Base-by-base conservation (phyloP, 2,888 invertebrate species). In the Orthonychiurus folsomi region DNA sequence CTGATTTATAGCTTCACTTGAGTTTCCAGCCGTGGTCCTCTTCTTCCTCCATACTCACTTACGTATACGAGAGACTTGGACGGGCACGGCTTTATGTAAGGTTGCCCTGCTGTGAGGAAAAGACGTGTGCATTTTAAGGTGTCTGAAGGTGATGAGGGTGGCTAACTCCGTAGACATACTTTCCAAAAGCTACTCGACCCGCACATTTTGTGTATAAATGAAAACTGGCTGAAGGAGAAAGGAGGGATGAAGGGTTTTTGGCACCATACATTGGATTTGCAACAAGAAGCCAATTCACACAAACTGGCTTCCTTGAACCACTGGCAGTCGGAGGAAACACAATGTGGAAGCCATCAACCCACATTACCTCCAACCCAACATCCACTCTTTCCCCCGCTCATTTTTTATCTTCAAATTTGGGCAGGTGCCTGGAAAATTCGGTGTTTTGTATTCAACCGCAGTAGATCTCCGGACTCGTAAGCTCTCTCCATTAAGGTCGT, bases 1-100 rank as follows among this genome's bases (percentile, higher is more conserved):
- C 37, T 52, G 52, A 52, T 52, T 52, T 52, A 52, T 52, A 9
- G 52, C 52, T 5, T 52, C 52, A 52, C 52, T 52, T 52, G 52
- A 21, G 52, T 52, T 20, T 12, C n/a, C n/a, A 37, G 37, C 9
- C 37, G 5, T 37, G 37, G 15, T 37, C 5, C 37, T 37, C 37
- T 15, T 37, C 15, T 37, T 37, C n/a, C n/a, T n/a, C 37, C 37
- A 37, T 37, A 37, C 37, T 37, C n/a, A n/a, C n/a, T n/a, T n/a
- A n/a, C n/a, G n/a, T n/a, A 37, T 37, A 37, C 15, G 37, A 37
- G 37, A 37, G 37, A 37, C 9, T 37, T 37, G 37, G 37, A n/a
- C n/a, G n/a, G n/a, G n/a, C n/a, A n/a, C 37, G 37, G 37, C 9
- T 37, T 37, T 37, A 37, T 37, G 37, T 37, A n/a, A n/a, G n/a